Evolutionary conservation across 2,888 invertebrate genomes (phyloP).

Genomic region (Athalia rosae): DNA sequence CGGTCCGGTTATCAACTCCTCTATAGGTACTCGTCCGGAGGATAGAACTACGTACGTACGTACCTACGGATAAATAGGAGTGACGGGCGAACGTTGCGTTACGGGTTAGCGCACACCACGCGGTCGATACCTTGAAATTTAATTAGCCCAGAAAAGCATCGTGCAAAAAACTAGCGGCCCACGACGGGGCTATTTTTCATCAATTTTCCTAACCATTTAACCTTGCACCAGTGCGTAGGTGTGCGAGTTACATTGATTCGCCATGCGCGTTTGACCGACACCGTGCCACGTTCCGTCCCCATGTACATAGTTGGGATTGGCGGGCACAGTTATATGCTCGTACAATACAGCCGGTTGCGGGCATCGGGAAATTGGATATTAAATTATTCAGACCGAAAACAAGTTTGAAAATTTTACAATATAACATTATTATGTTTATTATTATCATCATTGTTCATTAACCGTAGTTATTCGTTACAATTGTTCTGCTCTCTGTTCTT

Average conservation of each 20-base stretch:
- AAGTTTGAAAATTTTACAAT: conserved; percentile 60
- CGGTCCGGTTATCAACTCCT: background rate
- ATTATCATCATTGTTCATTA: conserved; percentile 63
- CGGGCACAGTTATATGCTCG: background rate
- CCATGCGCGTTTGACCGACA: too few relatives aligned
- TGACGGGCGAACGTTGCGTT: too few relatives aligned
- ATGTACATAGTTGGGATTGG: too few relatives aligned
- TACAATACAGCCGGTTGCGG: background rate
- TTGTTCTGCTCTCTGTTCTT: conserved; percentile 50
- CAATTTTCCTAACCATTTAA: too few relatives aligned
- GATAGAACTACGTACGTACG: background rate
- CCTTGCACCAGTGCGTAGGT: background rate
- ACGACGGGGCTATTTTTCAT: too few relatives aligned
- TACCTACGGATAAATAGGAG: too few relatives aligned
- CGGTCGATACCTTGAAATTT: too few relatives aligned
- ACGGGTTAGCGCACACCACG: too few relatives aligned
- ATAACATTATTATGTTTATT: conserved; percentile 68
- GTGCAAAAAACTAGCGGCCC: too few relatives aligned
- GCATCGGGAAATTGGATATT: background rate
- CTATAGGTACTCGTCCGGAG: background rate
- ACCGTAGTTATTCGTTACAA: conserved; percentile 58
- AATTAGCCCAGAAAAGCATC: too few relatives aligned
- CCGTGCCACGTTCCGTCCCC: too few relatives aligned
- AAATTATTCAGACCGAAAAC: background rate
- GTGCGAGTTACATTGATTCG: too few relatives aligned